Conservation (phyloP, 2,113 vertebrate genomes). For the Hippocampus barbouri region DNA sequence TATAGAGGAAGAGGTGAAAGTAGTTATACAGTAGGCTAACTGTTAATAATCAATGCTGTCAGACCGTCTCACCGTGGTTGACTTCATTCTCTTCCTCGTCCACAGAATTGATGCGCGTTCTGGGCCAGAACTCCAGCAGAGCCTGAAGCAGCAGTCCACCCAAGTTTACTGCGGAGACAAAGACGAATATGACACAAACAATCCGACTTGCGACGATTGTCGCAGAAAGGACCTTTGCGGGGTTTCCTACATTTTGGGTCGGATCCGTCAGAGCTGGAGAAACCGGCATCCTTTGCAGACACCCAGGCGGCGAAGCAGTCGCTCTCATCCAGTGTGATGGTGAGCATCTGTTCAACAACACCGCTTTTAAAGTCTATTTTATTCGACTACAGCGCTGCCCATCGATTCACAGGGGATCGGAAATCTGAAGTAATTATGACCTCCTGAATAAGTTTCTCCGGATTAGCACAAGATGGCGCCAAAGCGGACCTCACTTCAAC, state of each 20-base stretch:
- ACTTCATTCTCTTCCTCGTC: slow-evolving; percentile 98
- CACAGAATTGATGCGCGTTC: slow-evolving; percentile 94
- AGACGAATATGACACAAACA: background rate
- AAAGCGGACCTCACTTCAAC: too few relatives aligned
- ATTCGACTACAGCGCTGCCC: too few relatives aligned
- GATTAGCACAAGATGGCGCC: too few relatives aligned
- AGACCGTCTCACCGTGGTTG: slow-evolving; percentile 73
- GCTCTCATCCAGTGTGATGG: slow-evolving; percentile 95
- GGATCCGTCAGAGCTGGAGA: slow-evolving; percentile 92
- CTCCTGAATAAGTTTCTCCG: too few relatives aligned
- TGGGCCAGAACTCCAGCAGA: slow-evolving; percentile 94
- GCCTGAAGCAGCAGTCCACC: slow-evolving; percentile 94
- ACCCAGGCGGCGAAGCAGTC: slow-evolving; percentile 99
- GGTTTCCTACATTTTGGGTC: slow-evolving; percentile 90
- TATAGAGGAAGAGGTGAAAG: background rate
- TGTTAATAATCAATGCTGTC: background rate
- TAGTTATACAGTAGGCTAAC: background rate
- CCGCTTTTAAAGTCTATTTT: background rate
- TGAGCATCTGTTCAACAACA: slow-evolving; percentile 82
- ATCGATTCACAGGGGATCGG: too few relatives aligned
- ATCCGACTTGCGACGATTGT: too few relatives aligned
- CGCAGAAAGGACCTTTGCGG: background rate
- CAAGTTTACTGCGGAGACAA: slow-evolving; percentile 81
- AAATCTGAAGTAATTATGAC: too few relatives aligned
- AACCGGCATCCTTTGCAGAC: slow-evolving; percentile 95